Evolutionary conservation across 1,140 invertebrate species (phyloP), one percentile per base, ranked within the genome.

Genomic region (Meloidogyne hapla): DNA sequence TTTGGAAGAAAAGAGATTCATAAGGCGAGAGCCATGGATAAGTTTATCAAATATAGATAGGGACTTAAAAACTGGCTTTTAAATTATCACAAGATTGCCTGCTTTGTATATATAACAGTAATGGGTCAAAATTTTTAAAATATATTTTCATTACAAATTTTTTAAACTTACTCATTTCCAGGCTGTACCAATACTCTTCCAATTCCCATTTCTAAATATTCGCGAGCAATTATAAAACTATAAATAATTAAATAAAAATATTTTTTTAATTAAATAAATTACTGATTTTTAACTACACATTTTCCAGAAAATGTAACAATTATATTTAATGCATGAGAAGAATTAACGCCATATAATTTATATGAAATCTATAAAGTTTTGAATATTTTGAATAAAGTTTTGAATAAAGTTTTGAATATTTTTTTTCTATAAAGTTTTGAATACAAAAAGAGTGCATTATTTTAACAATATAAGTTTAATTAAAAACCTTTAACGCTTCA

Each of bases 401-500:
- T n/a, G n/a, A n/a, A n/a, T n/a, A n/a, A n/a, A n/a, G n/a, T n/a
- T n/a, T n/a, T n/a, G n/a, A n/a, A n/a, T n/a, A n/a, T n/a, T n/a
- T n/a, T n/a, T n/a, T n/a, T n/a, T n/a, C n/a, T n/a, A n/a, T n/a
- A n/a, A n/a, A n/a, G n/a, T n/a, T n/a, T n/a, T n/a, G n/a, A n/a
- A n/a, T n/a, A n/a, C n/a, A n/a, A n/a, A n/a, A n/a, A n/a, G n/a
- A n/a, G n/a, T n/a, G n/a, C 6, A 61, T 15, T 13, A 15, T 15
- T 42, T 15, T 69, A 56, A 71, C 25, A 23, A 64, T 23, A 21
- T 18, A 28, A 69, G 66, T 42, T 38, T 15, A 33, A 25, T 23
- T 23, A 21, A 48, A n/a, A 26, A 87, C 84, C 79, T 86, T 86
- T 25, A 86, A 61, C 2, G 80, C 85, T 70, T 86, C 85, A 64